Percentiles rank a stretch among this genome's conserved stretches.
Evolutionary conservation across 1,140 invertebrate species (phyloP).

Genomic region (Lanistes nyassanus): DNA sequence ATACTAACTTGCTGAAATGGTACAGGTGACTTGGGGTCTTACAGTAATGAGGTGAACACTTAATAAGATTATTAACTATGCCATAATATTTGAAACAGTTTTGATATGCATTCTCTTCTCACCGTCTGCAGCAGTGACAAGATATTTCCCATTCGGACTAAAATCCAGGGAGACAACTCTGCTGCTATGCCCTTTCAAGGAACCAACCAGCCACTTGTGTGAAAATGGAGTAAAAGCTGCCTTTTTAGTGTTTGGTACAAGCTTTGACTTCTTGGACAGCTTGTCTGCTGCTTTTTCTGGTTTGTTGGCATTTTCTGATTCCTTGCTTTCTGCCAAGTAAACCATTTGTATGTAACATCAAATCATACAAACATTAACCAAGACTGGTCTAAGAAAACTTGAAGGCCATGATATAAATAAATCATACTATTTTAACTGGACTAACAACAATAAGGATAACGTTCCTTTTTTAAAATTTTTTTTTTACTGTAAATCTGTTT

Average conservation of each 20-base stretch:
- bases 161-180: conserved; percentile 80
- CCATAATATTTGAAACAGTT: no score
- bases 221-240: conserved; percentile 63
- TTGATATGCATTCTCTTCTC: conserved; percentile 49
- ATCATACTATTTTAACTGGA: background rate
- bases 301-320: conserved; percentile 21
- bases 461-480: background rate
- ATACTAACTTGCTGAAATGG: background rate
- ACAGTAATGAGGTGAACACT: background rate
- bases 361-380: no score
- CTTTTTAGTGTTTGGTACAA: conserved; percentile 41
- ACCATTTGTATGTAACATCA: background rate
- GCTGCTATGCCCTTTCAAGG: conserved; percentile 83
- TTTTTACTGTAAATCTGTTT: background rate
- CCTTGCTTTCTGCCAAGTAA: conserved; percentile 32
- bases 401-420: conserved; percentile 8
- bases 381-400: no score
- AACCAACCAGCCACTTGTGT: conserved; percentile 80
- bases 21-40: no score
- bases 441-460: background rate
- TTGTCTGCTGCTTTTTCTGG: conserved; percentile 28
- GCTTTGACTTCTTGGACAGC: conserved; percentile 22
- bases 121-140: conserved; percentile 86
- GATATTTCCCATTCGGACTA: conserved; percentile 84
- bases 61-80: background rate